phyloP scores from a whole-genome alignment of 2,888 invertebrate genomes.

The Crossocerus cetratus region DNA sequence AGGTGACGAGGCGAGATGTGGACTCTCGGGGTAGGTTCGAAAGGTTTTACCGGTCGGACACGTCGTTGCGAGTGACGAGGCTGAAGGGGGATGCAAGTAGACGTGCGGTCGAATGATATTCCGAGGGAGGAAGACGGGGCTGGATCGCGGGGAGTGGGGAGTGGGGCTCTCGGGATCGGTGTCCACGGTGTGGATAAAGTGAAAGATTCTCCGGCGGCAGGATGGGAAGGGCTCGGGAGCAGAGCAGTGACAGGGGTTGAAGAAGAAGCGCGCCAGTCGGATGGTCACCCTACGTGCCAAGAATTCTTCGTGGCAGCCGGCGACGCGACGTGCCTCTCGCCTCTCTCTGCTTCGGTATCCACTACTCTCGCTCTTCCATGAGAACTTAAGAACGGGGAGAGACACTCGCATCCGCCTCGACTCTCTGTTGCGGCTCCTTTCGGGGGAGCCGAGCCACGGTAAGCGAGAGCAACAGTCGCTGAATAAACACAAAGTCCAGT shows the following conservation, averaged over 20 bases:
- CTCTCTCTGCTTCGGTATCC: conserved; percentile 24
- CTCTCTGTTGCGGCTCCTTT: conserved; percentile 36
- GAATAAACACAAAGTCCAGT: conserved; percentile 77
- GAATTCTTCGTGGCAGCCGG: conserved; percentile 56
- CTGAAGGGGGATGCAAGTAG: conserved; percentile 56
- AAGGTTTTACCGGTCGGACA: conserved; percentile 44
- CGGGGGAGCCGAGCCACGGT: conserved; percentile 36
- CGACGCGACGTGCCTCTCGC: conserved; percentile 29
- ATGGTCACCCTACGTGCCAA: conserved; percentile 71
- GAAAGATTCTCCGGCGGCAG: conserved; percentile 70
- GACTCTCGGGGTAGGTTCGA: conserved; percentile 51
- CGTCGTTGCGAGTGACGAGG: conserved; percentile 46
- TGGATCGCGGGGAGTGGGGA: conserved; percentile 13
- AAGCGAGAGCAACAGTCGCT: conserved; percentile 73
- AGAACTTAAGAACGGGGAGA: no score
- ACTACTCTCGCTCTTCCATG: conserved; percentile 32
- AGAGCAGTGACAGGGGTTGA: conserved; percentile 67
- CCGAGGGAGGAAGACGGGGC: conserved; percentile 58
- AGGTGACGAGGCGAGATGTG: conserved; percentile 39
- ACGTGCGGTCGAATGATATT: conserved; percentile 69
- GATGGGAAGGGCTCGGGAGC: conserved; percentile 32
- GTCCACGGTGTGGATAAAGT: conserved; percentile 73
- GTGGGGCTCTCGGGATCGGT: conserved; percentile 66
- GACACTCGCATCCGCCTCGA: not conserved
- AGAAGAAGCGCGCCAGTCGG: conserved; percentile 59